These are phyloP conservation scores for Ciconia boyciana DNA, from an alignment of 2,113 vertebrate species.

Conservation along the genomic window DNA sequence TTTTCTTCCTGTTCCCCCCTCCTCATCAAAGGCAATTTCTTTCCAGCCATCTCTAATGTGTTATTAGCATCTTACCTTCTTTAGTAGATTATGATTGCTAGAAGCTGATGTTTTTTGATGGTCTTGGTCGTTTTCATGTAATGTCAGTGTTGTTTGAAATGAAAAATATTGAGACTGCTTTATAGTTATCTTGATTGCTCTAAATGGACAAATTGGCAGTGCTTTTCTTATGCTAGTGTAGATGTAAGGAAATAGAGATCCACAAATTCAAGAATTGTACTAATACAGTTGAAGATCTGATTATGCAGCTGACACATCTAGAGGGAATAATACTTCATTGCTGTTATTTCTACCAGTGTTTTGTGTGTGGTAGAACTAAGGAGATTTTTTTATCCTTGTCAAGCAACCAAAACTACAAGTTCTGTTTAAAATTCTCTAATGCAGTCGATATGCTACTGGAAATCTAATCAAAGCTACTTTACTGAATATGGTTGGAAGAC, in stretches of 20 bases:
- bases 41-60: background rate
- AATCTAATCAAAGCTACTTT: background rate
- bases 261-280: slow-evolving; percentile 1
- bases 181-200: background rate
- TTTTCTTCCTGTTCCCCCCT: background rate
- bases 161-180: slow-evolving; percentile 14
- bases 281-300: background rate
- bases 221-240: background rate
- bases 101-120: background rate
- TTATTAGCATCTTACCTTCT: slow-evolving; percentile 12
- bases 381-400: background rate
- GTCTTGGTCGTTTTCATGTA: background rate
- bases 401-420: background rate
- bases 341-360: slow-evolving; percentile 12
- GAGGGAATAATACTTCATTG: background rate
- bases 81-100: background rate
- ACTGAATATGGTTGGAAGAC: background rate
- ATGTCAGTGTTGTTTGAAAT: background rate
- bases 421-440: background rate
- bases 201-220: slow-evolving; percentile 1
- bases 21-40: background rate
- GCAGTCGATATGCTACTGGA: background rate
- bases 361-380: background rate
- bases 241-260: background rate
- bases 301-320: slow-evolving; percentile 18